Conservation (phyloP, 2,797 vertebrate genomes). For the Brachyrhaphis roseni region DNA sequence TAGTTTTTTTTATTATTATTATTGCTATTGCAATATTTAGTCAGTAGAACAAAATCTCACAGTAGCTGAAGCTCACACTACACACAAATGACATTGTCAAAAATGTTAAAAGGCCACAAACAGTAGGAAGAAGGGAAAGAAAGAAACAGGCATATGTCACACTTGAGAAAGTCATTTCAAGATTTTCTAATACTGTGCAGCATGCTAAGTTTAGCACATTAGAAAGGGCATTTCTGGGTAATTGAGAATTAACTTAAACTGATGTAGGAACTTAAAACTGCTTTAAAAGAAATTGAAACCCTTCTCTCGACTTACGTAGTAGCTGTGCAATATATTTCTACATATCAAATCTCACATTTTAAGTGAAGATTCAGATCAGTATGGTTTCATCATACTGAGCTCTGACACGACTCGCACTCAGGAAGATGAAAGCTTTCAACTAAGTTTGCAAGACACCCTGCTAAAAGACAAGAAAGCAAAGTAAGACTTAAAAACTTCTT, state of each 20-base stretch:
- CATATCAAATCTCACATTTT: background rate
- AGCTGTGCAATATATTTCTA: background rate
- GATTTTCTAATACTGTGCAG: background rate
- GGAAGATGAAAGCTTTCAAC: background rate
- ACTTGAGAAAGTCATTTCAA: too few species aligned
- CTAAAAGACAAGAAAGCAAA: background rate
- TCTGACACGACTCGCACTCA: background rate
- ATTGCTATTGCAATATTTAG: too few species aligned
- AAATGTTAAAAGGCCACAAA: too few species aligned
- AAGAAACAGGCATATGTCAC: too few species aligned
- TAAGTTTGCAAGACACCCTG: background rate
- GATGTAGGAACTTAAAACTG: background rate
- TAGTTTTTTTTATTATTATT: too few species aligned
- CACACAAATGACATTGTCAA: too few species aligned
- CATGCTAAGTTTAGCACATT: background rate
- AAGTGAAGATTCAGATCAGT: background rate
- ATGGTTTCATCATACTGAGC: background rate
- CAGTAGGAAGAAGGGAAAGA: too few species aligned
- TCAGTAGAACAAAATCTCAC: too few species aligned
- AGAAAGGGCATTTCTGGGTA: background rate
- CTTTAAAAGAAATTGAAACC: background rate
- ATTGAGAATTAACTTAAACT: background rate
- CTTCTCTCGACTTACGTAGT: background rate
- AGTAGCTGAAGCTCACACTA: too few species aligned
- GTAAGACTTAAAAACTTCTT: too few species aligned